Conservation (phyloP, 2,888 invertebrate species). For the Penaeus monodon region DNA sequence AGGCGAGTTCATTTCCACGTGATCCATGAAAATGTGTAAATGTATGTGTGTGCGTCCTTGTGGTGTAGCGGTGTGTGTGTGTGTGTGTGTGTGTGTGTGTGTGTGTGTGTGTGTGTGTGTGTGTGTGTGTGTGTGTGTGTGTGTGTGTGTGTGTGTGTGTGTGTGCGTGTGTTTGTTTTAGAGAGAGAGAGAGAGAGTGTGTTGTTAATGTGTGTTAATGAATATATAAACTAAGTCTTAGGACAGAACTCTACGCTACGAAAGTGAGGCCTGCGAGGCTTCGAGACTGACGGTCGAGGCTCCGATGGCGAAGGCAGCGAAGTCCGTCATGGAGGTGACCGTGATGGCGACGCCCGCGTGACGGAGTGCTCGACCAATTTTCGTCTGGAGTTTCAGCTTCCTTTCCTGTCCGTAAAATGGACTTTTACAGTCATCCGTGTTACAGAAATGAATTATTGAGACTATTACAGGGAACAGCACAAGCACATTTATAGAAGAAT, state of each 20-base stretch:
- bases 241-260: too few species aligned
- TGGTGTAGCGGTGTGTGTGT: too few species aligned
- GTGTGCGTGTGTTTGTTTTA: neutral
- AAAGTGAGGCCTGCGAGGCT: neutral
- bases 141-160: conserved; percentile 7
- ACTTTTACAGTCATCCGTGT: neutral
- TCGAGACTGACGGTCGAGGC: conserved; percentile 78
- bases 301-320: conserved; percentile 83
- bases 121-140: conserved; percentile 4
- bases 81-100: neutral
- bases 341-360: conserved; percentile 87
- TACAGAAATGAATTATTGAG: neutral
- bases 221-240: too few species aligned
- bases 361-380: conserved; percentile 79
- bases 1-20: too few species aligned
- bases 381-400: conserved; percentile 74
- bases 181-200: too few species aligned
- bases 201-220: too few species aligned
- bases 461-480: neutral
- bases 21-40: too few species aligned
- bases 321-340: conserved; percentile 85
- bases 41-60: too few species aligned
- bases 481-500: neutral
- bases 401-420: conserved; percentile 25
- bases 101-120: conserved; percentile 4